phyloP scores from a whole-genome alignment of 2,113 vertebrate species.

The Melospiza melodia region DNA sequence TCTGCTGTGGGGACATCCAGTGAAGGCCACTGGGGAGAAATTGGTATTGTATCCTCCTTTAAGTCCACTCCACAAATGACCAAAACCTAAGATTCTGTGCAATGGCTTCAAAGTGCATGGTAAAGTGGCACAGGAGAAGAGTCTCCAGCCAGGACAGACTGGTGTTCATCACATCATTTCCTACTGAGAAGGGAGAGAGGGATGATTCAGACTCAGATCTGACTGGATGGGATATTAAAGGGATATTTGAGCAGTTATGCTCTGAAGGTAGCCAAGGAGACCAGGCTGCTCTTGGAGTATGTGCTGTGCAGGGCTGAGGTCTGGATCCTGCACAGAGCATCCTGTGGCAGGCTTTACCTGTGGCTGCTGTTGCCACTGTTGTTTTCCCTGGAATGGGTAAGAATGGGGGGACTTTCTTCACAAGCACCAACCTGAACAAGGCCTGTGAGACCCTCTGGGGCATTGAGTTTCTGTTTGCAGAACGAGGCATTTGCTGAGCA shows the following conservation, averaged over 20 bases:
- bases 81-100: neutral
- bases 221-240: neutral
- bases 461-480: neutral
- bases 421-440: neutral
- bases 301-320: rapidly evolving
- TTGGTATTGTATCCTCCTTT: neutral
- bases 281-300: neutral
- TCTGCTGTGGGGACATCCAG: neutral
- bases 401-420: neutral
- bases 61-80: neutral
- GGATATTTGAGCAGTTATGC: neutral
- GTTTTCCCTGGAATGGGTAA: neutral
- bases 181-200: neutral
- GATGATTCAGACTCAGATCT: neutral
- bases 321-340: neutral
- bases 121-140: neutral
- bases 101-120: neutral
- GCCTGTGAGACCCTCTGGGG: neutral
- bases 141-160: neutral
- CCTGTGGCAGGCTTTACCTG: neutral
- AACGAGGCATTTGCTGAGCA: neutral
- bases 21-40: rapidly evolving
- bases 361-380: rapidly evolving
- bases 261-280: neutral
- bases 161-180: neutral